Conservation (phyloP, 2,113 vertebrate genomes). For the Nyctibius bracteatus region DNA sequence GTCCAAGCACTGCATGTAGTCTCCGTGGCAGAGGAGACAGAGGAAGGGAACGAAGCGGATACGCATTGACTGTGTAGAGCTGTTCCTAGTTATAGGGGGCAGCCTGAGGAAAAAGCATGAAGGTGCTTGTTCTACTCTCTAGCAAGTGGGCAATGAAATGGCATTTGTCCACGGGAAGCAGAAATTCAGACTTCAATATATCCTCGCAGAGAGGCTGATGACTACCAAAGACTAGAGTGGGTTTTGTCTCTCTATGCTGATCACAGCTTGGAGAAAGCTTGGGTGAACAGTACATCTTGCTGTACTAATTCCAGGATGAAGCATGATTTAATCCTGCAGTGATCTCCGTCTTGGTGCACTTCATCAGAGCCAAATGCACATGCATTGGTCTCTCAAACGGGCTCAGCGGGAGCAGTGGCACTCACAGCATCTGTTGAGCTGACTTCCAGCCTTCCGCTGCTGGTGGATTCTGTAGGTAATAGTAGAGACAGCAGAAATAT, state of each 20-base stretch:
- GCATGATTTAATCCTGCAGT: neutral
- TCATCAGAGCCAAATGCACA: neutral
- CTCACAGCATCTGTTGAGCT: neutral
- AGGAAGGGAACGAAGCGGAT: neutral
- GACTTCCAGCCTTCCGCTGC: neutral
- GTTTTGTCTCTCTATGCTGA: neutral
- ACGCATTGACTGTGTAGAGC: rapidly evolving
- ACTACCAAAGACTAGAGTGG: neutral
- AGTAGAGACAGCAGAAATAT: neutral
- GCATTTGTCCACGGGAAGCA: neutral
- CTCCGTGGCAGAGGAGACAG: rapidly evolving
- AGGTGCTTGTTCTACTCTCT: neutral
- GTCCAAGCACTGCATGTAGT: rapidly evolving
- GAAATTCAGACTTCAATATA: neutral
- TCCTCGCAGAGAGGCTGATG: neutral
- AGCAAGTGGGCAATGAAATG: neutral
- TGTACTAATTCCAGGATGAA: neutral
- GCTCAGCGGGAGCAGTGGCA: neutral
- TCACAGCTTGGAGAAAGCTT: neutral
- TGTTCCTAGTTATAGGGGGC: rapidly evolving
- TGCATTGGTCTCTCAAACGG: neutral
- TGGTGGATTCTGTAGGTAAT: neutral
- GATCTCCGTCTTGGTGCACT: neutral
- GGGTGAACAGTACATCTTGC: neutral
- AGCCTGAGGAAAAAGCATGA: neutral